These are phyloP conservation scores for Scrobipalpa atriplicella DNA, from an alignment of 2,888 invertebrate genomes.

Conservation along the genomic window DNA sequence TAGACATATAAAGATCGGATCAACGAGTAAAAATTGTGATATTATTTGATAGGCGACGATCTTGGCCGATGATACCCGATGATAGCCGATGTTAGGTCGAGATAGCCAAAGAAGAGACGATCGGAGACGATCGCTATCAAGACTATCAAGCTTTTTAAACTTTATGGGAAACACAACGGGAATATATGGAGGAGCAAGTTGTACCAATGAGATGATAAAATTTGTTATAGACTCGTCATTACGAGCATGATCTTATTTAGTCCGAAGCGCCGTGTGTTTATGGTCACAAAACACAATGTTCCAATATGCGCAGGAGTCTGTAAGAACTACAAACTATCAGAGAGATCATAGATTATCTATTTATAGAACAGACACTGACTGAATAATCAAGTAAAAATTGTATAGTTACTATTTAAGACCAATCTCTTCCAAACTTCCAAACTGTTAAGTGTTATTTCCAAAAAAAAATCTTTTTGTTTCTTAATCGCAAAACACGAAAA, in stretches of 20 bases:
- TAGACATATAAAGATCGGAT: conserved; percentile 55
- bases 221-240: conserved; percentile 1
- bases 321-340: too few relatives aligned
- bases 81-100: conserved; percentile 5
- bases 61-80: conserved; percentile 54
- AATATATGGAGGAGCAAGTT: conserved; percentile 10
- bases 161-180: conserved; percentile 45
- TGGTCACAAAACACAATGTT: not conserved
- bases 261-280: not conserved
- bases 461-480: too few relatives aligned
- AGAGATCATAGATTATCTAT: too few relatives aligned
- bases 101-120: conserved; percentile 28
- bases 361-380: too few relatives aligned
- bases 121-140: conserved; percentile 52
- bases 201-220: not conserved
- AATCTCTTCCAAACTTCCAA: too few relatives aligned
- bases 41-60: conserved; percentile 65
- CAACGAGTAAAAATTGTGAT: conserved; percentile 62
- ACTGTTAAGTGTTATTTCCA: too few relatives aligned
- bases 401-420: too few relatives aligned
- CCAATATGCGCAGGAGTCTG: not conserved
- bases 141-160: conserved; percentile 53
- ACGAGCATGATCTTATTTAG: conserved; percentile 16
- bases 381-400: too few relatives aligned
- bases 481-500: too few relatives aligned